These are phyloP conservation scores for Amblyteles armatorius DNA, from an alignment of 2,888 invertebrate species.

Conservation along the genomic window DNA sequence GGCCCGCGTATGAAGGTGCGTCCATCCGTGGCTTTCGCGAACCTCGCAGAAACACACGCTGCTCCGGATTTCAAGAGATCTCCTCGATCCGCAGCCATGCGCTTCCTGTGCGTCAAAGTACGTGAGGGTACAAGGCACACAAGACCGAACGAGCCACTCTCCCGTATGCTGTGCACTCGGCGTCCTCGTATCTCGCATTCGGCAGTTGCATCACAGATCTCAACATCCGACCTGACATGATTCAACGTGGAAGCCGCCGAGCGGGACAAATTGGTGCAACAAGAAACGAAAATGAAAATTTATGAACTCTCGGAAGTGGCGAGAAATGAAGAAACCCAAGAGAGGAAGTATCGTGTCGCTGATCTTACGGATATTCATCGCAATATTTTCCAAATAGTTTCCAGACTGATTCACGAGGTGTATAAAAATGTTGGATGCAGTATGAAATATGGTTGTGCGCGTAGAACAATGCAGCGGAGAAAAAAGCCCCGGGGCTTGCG, in stretches of 20 bases:
- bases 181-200: slow-evolving; percentile 23
- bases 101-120: slow-evolving; percentile 26
- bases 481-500: slow-evolving; percentile 21
- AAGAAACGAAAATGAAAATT: not conserved
- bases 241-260: not conserved
- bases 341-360: not conserved
- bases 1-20: not conserved
- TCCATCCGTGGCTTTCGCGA: not conserved
- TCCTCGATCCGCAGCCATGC: slow-evolving; percentile 2
- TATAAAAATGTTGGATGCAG: slow-evolving; percentile 2
- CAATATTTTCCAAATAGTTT: slow-evolving; percentile 34
- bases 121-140: slow-evolving; percentile 32
- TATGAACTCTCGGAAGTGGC: not conserved
- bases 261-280: slow-evolving; percentile 15
- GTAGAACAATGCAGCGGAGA: not conserved
- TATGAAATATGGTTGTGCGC: not conserved
- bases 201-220: slow-evolving; percentile 27
- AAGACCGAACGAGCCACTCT: slow-evolving; percentile 15
- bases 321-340: not conserved
- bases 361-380: slow-evolving; percentile 18
- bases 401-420: slow-evolving; percentile 19
- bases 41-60: slow-evolving; percentile 1
- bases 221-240: slow-evolving; percentile 1
- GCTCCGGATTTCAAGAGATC: slow-evolving; percentile 28
- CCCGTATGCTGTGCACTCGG: not conserved